Conservation (phyloP, 2,888 invertebrate species). For the Gymnocheta viridis region DNA sequence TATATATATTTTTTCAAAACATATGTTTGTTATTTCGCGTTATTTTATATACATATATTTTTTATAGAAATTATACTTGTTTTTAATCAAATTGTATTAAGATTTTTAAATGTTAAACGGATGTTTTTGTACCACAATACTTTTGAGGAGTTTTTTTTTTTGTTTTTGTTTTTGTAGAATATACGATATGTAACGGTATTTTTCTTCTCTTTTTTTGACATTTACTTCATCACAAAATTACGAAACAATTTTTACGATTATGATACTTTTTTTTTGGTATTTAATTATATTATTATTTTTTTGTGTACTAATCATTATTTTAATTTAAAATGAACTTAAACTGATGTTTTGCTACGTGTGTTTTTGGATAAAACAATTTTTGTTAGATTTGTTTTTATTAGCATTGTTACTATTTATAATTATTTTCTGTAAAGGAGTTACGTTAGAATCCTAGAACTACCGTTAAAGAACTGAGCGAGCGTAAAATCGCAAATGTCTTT, state of each 20-base stretch:
- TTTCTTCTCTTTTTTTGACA: slow-evolving; percentile 9
- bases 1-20: slow-evolving; percentile 34
- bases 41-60: not conserved
- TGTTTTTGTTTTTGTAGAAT: not conserved
- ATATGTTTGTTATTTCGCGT: slow-evolving; percentile 62
- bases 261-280: not conserved
- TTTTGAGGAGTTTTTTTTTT: not conserved
- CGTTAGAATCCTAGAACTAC: slow-evolving; percentile 81
- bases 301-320: not conserved
- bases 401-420: not conserved
- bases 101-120: not conserved
- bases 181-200: slow-evolving; percentile 50
- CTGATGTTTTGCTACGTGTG: not conserved
- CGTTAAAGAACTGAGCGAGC: slow-evolving; percentile 79
- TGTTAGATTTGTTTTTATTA: slow-evolving; percentile 7
- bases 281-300: not conserved
- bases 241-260: slow-evolving; percentile 43
- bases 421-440: slow-evolving; percentile 66
- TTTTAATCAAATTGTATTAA: not conserved
- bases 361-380: not conserved
- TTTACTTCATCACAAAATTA: slow-evolving; percentile 50
- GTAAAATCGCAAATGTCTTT: slow-evolving; percentile 77
- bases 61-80: not conserved
- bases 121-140: not conserved
- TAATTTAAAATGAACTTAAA: not conserved